Evolutionary conservation across 2,113 vertebrate species (phyloP), one percentile per base, ranked within the genome.

Genomic region (Etheostoma cragini): DNA sequence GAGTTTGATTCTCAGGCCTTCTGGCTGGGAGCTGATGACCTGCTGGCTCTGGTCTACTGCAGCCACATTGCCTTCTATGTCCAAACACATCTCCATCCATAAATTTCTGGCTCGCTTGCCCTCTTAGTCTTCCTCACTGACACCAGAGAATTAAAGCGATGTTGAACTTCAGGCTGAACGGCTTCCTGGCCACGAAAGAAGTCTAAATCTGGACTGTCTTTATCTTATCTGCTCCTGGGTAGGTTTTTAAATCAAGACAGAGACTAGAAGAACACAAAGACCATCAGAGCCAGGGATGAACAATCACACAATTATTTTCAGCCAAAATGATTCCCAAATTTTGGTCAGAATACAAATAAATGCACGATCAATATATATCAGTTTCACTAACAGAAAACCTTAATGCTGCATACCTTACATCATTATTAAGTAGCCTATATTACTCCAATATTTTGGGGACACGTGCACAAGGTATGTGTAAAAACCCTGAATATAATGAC

Each of bases 31-130:
- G 67, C 75, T 53, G 72, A 80, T 71, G 88, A 85, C 82, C 85
- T 63, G 76, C 79, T 45, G 71, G 66, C 67, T 80, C 72, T 68
- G 76, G 49, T 67, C 75, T 67, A 54, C 21, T 46, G 72, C 73
- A 78, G 71, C 53, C 70, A 35, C 76, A 47, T 77, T 70, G 52
- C 80, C 74, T 80, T 86, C 81, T 83, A 75, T 63, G 74, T 81
- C 78, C 81, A 88, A 81, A 82, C 63, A 2, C 75, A 22, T 35
- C 30, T 76, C 52, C 73, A 26, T 81, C 81, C 58, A 58, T 30
- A 69, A 75, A 78, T 70, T 71, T 71, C 47, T 72, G 77, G 77
- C 60, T 56, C 30, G 33, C 0, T 63, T 47, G 19, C 11, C 71
- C 56, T 64, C 15, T 78, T 60, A 12, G 66, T 67, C 0, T 67